Base-by-base conservation (phyloP, 92 coral and sea anemone genomes). In the Bergia sp. region DNA sequence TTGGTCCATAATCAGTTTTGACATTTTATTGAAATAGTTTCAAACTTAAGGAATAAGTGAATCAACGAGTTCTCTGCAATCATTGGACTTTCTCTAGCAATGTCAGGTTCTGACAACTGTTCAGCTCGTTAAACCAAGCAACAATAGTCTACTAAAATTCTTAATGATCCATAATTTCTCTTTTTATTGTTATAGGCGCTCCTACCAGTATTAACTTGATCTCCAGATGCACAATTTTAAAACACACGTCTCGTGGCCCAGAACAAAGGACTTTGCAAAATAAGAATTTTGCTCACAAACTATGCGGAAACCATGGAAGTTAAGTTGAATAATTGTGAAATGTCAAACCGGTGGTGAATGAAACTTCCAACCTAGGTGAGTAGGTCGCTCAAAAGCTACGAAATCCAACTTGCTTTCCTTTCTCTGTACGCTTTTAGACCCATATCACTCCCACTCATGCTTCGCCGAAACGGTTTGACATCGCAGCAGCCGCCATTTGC, bases 371-470 rank as follows among this genome's bases (percentile, higher is more conserved):
- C 29, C 18, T 23, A 61, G 69, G 18, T 15, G 15, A 23, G 16
- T 61, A 53, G 69, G 69, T 21, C n/a, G 29, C 7, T 61, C 29
- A 18, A 61, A 23, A 61, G 4, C 37, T 80, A 53, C 47, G 42
- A 55, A 37, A 80, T 57, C 72, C 61, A 55, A 16, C 42, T 80
- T 42, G 10, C 57, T n/a, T 80, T 80, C 85, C 72, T 55, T 57
- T 80, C 71, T 47, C 72, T 37, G 72, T 80, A 80, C 7, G 47
- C 41, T 47, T 80, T 58, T 16, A 80, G 4, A 5, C 64, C 72
- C 38, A 36, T 10, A 12, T 13, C 57, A 37, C 15, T 7, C 47
- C 85, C 38, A 2, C 20, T 38, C 29, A 55, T 37, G 20, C 12
- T 66, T 53, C 39, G 36, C 38, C 57, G 43, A 57, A 38, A 49